Evolutionary conservation across 2,797 vertebrate species (phyloP).

Genomic region (Chanos chanos): DNA sequence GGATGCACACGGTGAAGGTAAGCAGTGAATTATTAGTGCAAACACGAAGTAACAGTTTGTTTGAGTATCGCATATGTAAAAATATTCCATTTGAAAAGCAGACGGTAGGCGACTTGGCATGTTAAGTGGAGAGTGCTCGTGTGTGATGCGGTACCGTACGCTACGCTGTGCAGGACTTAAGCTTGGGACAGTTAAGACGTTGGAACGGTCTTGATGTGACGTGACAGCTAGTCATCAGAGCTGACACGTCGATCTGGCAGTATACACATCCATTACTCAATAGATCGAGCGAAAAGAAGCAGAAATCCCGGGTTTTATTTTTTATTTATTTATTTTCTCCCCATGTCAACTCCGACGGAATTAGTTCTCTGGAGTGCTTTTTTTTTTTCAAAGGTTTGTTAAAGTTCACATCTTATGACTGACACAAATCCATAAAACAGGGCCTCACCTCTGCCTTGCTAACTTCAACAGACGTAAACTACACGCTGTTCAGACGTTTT

Average conservation of each 20-base stretch:
- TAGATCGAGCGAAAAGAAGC: slow-evolving; percentile 67
- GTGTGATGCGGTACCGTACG: slow-evolving; percentile 48
- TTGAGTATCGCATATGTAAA: too few relatives aligned
- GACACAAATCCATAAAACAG: slow-evolving; percentile 71
- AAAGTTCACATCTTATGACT: slow-evolving; percentile 75
- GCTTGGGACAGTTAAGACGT: slow-evolving; percentile 66
- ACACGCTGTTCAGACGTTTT: not conserved
- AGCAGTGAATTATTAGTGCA: too few relatives aligned
- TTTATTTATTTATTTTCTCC: slow-evolving; percentile 15
- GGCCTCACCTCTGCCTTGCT: slow-evolving; percentile 58
- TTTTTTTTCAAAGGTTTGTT: slow-evolving; percentile 72
- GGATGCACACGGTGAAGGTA: slow-evolving; percentile 96
- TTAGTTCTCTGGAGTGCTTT: slow-evolving; percentile 74
- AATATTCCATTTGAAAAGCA: too few relatives aligned
- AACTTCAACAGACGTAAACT: slow-evolving; percentile 11
- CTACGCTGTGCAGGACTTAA: too few relatives aligned
- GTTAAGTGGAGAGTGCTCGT: slow-evolving; percentile 22
- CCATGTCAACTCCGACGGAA: slow-evolving; percentile 52
- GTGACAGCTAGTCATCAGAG: slow-evolving; percentile 72
- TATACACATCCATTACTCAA: slow-evolving; percentile 69
- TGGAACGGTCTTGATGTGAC: slow-evolving; percentile 72
- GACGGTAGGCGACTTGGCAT: slow-evolving; percentile 1
- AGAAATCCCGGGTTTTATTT: slow-evolving; percentile 42
- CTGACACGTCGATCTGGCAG: slow-evolving; percentile 78
- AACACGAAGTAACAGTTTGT: too few relatives aligned